Conservation (phyloP, 2,113 vertebrate genomes). For the Plotosus lineatus region DNA sequence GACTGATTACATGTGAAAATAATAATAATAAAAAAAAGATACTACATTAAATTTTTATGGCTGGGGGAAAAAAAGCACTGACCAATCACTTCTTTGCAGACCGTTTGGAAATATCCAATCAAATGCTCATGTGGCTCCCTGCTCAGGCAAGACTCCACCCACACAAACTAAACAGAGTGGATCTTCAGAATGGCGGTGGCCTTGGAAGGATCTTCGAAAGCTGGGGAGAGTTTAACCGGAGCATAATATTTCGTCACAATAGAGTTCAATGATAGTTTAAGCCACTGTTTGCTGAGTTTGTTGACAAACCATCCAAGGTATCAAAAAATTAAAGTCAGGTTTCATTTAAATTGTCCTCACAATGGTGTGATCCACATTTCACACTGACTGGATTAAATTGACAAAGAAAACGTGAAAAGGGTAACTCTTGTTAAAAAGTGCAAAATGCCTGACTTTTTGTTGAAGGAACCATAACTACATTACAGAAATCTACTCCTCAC, state of each 20-base stretch:
- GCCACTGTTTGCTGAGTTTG: background rate
- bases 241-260: background rate
- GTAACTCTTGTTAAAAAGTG: background rate
- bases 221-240: too few relatives aligned
- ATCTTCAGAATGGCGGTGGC: too few relatives aligned
- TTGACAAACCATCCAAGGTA: background rate
- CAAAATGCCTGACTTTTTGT: background rate
- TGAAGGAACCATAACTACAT: too few relatives aligned
- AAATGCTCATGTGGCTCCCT: too few relatives aligned
- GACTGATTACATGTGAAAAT: background rate
- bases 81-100: too few relatives aligned
- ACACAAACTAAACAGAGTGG: too few relatives aligned
- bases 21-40: background rate
- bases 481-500: too few relatives aligned
- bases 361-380: background rate
- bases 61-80: background rate
- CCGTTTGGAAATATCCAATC: too few relatives aligned
- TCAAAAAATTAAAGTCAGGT: background rate
- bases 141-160: too few relatives aligned
- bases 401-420: background rate
- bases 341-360: background rate
- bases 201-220: too few relatives aligned
- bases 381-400: background rate
- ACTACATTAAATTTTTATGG: background rate
- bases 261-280: background rate